Base-by-base conservation (phyloP, 2,797 vertebrate species). In the Lacerta viridis region DNA sequence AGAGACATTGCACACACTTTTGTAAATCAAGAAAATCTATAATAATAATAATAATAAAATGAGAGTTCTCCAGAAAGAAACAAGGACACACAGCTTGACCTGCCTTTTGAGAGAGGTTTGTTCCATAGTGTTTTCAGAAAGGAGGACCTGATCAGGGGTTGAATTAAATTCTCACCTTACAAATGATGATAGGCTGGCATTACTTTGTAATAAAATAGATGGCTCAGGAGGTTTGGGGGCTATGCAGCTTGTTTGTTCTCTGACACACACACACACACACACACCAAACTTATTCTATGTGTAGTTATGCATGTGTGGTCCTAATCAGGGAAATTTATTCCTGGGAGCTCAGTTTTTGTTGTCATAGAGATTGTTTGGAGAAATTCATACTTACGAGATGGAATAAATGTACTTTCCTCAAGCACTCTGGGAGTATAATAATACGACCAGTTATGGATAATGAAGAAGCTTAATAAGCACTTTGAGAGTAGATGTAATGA, bases 301-400 rank as follows among this genome's bases (percentile, higher is more conserved):
- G 39, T 27, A 36, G 39, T 86, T 79, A 91, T 92, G 87, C 87
- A 88, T 93, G 89, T 94, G 90, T 94, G 92, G 90, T 92, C 91
- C 71, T 90, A 92, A 84, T 94, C 64, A 86, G 81, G 33, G 83
- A 91, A 79, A 23, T 36, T 71, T 91, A 81, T 91, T 77, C 78
- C 68, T 90, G 87, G 72, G 84, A 75, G 69, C n/a, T 90, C 85
- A 0, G 78, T 89, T 93, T 74, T 27, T 92, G 81, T 77, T 66
- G 36, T 43, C 80, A 79, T 89, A 76, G 59, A 85, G 33, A 15
- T 87, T 90, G 3, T 85, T 86, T 92, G 84, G 92, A 15, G 92
- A 91, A 83, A 91, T n/a, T 72, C 84, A 33, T 75, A 88, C 50
- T 92, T 93, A 80, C 7, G 59, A 92, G 85, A 84, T 79, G 61